phyloP scores from a whole-genome alignment of 2,888 invertebrate species.

The Hermaeophaga mercurialis region DNA sequence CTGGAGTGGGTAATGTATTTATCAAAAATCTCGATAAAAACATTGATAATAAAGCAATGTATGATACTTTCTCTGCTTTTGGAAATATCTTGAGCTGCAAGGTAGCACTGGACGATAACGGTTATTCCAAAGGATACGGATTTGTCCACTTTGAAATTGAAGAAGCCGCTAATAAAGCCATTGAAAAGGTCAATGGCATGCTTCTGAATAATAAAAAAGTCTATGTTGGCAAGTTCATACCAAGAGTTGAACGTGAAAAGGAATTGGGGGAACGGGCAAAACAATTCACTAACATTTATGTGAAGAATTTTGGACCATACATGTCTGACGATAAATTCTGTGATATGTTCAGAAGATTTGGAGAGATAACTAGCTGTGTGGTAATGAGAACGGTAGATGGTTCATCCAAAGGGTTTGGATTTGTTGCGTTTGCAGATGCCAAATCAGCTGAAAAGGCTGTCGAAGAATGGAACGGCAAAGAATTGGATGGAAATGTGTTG shows the following conservation, averaged over 20 bases:
- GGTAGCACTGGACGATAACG: slow-evolving; percentile 93
- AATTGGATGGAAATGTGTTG: slow-evolving; percentile 73
- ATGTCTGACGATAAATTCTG: slow-evolving; percentile 85
- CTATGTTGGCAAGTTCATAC: slow-evolving; percentile 96
- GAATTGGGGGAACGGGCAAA: slow-evolving; percentile 94
- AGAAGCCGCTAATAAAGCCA: slow-evolving; percentile 95
- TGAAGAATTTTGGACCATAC: slow-evolving; percentile 97
- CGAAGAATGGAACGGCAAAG: slow-evolving; percentile 86
- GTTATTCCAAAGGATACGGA: slow-evolving; percentile 91
- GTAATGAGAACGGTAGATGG: slow-evolving; percentile 92
- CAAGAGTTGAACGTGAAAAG: slow-evolving; percentile 95
- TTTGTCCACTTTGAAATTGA: slow-evolving; percentile 99
- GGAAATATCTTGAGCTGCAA: slow-evolving; percentile 99
- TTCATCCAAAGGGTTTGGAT: slow-evolving; percentile 95
- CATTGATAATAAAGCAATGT: slow-evolving; percentile 99
- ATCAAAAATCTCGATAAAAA: slow-evolving; percentile 98
- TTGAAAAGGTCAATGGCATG: slow-evolving; percentile 98
- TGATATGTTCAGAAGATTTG: slow-evolving; percentile 91
- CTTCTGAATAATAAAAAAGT: slow-evolving; percentile 98
- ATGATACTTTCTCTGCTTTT: slow-evolving; percentile 98
- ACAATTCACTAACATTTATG: slow-evolving; percentile 96
- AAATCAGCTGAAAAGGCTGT: slow-evolving; percentile 93
- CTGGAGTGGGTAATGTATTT: slow-evolving; percentile 98
- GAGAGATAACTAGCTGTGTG: slow-evolving; percentile 88
- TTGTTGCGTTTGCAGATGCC: slow-evolving; percentile 97